Evolutionary conservation across 2,113 vertebrate species (phyloP), one percentile per base, ranked within the genome.

Genomic region (Stigmatopora argus): DNA sequence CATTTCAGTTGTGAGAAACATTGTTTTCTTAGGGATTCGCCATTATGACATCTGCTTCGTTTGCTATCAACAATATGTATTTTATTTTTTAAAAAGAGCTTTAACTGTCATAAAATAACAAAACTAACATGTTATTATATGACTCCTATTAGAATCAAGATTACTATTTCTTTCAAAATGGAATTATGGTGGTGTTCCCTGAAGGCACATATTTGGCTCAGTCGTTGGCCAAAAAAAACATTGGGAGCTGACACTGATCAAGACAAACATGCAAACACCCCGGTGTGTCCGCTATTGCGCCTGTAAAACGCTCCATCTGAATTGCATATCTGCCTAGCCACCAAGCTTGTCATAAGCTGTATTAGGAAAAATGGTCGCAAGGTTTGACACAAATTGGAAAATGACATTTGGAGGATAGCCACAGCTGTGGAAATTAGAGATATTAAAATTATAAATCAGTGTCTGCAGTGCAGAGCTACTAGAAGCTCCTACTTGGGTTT

Each of bases 361-460:
- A 95, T 94, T 93, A 93, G 93, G 93, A 94, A 90, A 93, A 93
- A 94, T 92, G 86, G 91, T 90, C 87, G 88, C 89, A 81, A 85
- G 69, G 85, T 92, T 93, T 92, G 92, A 94, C 93, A 90, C 91
- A 94, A 94, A 93, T 94, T 94, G 92, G 92, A 92, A 94, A 93
- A 92, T 93, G 92, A 92, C 91, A 91, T 92, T 92, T 90, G 87
- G 92, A 92, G 92, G 90, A 91, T 86, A 88, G 88, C 83, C 73
- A 78, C 88, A 81, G 87, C 89, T 83, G 89, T 92, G 90, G 89
- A 94, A 93, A 93, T 94, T 93, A 94, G 88, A 90, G 90, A 92
- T 94, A 93, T 95, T 93, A 94, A 93, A 94, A 94, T 94, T 91
- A 93, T 94, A 93, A 93, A 93, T 93, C 92, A 94, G 91, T 90